phyloP scores from a whole-genome alignment of 2,888 invertebrate species.

The Anaspis maculata region DNA sequence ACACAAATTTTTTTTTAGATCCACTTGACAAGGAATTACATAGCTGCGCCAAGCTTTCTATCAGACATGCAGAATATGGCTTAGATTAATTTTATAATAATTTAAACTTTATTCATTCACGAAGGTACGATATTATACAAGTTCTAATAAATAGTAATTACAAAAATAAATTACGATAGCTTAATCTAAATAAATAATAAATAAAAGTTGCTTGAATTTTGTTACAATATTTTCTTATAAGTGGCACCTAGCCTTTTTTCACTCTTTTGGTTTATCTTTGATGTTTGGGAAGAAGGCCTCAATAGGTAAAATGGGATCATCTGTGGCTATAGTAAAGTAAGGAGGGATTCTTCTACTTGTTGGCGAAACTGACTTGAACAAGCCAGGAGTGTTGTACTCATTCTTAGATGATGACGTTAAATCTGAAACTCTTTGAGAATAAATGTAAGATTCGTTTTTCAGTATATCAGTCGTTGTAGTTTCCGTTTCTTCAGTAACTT shows the following conservation, averaged over 20 bases:
- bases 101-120: not conserved
- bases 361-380: conserved; percentile 59
- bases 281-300: conserved; percentile 73
- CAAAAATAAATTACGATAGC: not conserved
- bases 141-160: not conserved
- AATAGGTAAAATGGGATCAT: conserved; percentile 71
- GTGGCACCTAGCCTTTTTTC: too few species aligned
- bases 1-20: conserved; percentile 21
- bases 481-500: not conserved
- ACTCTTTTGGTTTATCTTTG: too few species aligned
- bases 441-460: conserved; percentile 16
- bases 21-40: conserved; percentile 31
- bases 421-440: conserved; percentile 61
- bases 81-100: conserved; percentile 6
- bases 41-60: conserved; percentile 31
- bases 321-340: conserved; percentile 67
- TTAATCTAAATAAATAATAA: conserved; percentile 1
- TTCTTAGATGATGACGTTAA: conserved; percentile 65
- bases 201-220: not conserved
- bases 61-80: conserved; percentile 27
- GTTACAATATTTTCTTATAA: too few species aligned
- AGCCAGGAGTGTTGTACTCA: conserved; percentile 61
- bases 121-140: not conserved
- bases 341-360: conserved; percentile 56
- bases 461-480: conserved; percentile 31